Conservation (phyloP, 1,140 invertebrate genomes). For the Pectinophora gossypiella region DNA sequence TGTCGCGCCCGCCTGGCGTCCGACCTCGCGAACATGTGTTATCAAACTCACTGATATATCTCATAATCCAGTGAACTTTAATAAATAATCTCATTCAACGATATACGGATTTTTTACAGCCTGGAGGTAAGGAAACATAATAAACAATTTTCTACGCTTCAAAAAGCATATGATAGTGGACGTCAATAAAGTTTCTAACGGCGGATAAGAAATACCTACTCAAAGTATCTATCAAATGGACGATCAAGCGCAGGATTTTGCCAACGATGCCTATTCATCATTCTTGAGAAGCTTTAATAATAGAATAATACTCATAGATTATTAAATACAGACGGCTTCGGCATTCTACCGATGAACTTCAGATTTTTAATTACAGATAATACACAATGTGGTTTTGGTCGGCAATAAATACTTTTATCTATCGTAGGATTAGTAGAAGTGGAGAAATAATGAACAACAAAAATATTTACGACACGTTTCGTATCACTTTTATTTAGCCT, state of each 20-base stretch:
- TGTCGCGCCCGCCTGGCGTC: constrained; percentile 23
- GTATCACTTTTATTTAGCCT: too few relatives aligned
- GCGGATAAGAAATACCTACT: constrained; percentile 18
- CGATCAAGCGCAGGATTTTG: constrained; percentile 6
- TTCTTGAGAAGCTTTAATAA: too few relatives aligned
- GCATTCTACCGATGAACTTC: too few relatives aligned
- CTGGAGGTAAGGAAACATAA: constrained; percentile 26
- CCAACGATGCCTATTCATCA: not conserved
- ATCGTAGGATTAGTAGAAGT: too few relatives aligned
- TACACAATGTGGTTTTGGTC: too few relatives aligned
- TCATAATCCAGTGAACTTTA: constrained; percentile 13
- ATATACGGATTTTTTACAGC: too few relatives aligned
- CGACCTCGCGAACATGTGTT: constrained; percentile 14
- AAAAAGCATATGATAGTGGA: constrained; percentile 34
- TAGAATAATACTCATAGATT: too few relatives aligned
- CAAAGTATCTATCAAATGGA: constrained; percentile 18
- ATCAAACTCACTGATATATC: constrained; percentile 9
- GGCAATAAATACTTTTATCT: too few relatives aligned
- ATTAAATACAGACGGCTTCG: too few relatives aligned
- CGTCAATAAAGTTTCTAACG: constrained; percentile 35
- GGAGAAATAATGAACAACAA: too few relatives aligned
- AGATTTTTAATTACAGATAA: too few relatives aligned
- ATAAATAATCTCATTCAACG: constrained; percentile 12
- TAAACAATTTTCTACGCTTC: constrained; percentile 22
- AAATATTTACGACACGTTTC: too few relatives aligned